These are phyloP conservation scores for Grus americana DNA, from an alignment of 2,113 vertebrate species.

Conservation along the genomic window DNA sequence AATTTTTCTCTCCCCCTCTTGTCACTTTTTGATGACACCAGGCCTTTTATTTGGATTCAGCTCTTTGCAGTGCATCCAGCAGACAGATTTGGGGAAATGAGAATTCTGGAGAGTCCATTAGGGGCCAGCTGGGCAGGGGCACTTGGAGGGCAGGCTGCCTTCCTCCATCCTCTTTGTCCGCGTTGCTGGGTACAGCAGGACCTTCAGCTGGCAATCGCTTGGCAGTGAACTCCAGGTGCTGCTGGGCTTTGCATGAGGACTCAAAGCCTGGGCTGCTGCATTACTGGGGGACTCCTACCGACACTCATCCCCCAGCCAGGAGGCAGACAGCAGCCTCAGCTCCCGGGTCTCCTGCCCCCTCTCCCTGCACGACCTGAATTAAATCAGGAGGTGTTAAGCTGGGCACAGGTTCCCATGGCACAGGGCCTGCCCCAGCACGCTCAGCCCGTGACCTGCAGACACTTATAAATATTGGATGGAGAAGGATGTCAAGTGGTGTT, in stretches of 20 bases:
- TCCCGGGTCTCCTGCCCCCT: not conserved
- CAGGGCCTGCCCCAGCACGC: not conserved
- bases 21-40: not conserved
- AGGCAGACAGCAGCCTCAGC: not conserved
- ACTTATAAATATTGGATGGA: not conserved
- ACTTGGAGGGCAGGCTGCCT: not conserved
- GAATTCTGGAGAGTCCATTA: not conserved
- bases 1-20: not conserved
- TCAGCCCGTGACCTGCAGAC: not conserved
- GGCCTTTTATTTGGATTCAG: not conserved
- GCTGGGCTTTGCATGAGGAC: not conserved
- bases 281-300: not conserved
- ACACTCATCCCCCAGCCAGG: not conserved
- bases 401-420: fast-evolving
- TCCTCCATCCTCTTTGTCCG: not conserved
- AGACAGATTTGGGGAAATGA: not conserved
- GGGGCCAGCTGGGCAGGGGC: not conserved
- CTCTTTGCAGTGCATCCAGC: not conserved
- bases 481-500: not conserved
- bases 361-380: not conserved
- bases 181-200: not conserved
- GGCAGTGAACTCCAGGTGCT: not conserved
- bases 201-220: not conserved
- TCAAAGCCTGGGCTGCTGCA: not conserved
- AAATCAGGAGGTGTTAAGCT: not conserved